phyloP scores from a whole-genome alignment of 2,797 vertebrate species.

The Helostoma temminkii region DNA sequence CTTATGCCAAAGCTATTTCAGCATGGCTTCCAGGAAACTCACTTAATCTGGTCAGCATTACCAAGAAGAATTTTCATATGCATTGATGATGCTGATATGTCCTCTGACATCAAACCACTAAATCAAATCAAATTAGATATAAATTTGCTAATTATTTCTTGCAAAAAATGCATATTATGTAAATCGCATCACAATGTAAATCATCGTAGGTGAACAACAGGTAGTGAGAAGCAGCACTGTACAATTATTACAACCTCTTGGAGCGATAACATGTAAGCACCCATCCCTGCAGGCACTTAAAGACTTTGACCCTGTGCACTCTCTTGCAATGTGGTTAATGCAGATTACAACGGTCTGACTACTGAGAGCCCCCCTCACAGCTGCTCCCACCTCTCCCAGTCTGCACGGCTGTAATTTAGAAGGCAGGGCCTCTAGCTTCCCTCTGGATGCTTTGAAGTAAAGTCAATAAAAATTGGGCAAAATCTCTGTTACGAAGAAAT shows the following conservation, averaged over 20 bases:
- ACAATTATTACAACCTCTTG: slow-evolving; percentile 73
- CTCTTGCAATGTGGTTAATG: slow-evolving; percentile 84
- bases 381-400: slow-evolving; percentile 78
- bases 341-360: slow-evolving; percentile 85
- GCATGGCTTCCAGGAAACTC: slow-evolving; percentile 70
- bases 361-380: slow-evolving; percentile 79
- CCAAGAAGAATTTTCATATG: slow-evolving; percentile 50
- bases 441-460: slow-evolving; percentile 66
- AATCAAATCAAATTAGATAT: too few species aligned
- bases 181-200: slow-evolving; percentile 38
- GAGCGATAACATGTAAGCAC: slow-evolving; percentile 75
- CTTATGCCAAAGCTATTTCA: slow-evolving; percentile 59
- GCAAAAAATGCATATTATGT: too few species aligned
- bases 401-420: slow-evolving; percentile 77
- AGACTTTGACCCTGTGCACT: slow-evolving; percentile 87
- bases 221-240: slow-evolving; percentile 56
- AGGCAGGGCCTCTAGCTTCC: slow-evolving; percentile 47
- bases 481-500: slow-evolving; percentile 67
- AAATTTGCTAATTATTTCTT: too few species aligned
- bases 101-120: slow-evolving; percentile 2
- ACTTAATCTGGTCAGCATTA: slow-evolving; percentile 69
- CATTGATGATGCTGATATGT: slow-evolving; percentile 29
- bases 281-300: slow-evolving; percentile 85
- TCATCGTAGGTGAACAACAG: slow-evolving; percentile 64
- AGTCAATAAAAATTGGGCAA: slow-evolving; percentile 69